Evolutionary conservation across 2,113 vertebrate species (phyloP).

Genomic region (Piaya cayana): DNA sequence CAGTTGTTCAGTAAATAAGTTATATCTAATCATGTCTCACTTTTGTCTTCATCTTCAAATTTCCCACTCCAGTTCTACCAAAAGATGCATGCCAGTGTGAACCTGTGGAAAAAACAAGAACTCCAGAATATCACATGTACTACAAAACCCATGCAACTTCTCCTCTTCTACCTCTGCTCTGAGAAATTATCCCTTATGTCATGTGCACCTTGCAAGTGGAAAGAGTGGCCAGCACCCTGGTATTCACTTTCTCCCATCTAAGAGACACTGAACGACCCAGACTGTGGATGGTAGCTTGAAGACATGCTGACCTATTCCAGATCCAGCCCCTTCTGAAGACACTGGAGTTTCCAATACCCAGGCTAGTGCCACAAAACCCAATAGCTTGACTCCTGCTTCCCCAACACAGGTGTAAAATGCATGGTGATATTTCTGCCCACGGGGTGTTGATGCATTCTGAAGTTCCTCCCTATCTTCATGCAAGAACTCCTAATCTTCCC

Average conservation of each 20-base stretch:
- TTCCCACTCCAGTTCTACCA: background rate
- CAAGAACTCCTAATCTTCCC: background rate
- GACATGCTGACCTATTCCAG: background rate
- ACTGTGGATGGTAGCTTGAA: background rate
- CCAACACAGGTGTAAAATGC: background rate
- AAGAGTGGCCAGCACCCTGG: background rate
- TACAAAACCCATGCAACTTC: background rate
- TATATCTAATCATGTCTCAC: background rate
- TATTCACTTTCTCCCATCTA: background rate
- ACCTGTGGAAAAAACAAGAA: background rate
- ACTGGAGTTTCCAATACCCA: background rate
- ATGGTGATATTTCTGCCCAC: background rate
- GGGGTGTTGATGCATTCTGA: background rate
- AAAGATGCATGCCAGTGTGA: background rate
- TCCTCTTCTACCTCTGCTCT: background rate
- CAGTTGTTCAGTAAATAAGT: background rate
- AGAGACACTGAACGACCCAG: background rate
- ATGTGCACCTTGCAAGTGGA: no score
- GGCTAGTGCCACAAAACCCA: rapidly evolving
- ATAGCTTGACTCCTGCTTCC: background rate
- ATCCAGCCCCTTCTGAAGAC: background rate
- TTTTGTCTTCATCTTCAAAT: background rate
- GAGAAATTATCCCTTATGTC: background rate
- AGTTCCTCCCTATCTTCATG: background rate
- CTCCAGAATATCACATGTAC: background rate